phyloP scores from a whole-genome alignment of 2,797 vertebrate species.

The Cryptoblepharus egeriae region DNA sequence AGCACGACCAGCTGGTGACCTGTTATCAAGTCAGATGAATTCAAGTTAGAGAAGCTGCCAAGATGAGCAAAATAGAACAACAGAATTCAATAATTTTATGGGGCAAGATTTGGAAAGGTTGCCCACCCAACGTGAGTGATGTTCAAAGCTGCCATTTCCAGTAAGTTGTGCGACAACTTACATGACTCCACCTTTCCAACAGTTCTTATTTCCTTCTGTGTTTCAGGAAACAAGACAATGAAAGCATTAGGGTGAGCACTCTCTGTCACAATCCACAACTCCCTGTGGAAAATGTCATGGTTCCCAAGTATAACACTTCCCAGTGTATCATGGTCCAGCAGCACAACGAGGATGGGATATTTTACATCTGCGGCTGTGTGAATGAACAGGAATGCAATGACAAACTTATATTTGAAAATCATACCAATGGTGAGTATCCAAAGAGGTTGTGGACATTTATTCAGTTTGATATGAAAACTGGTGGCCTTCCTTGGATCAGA shows the following conservation, averaged over 20 bases:
- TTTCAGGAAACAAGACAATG: conserved; percentile 85
- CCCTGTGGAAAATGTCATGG: conserved; percentile 83
- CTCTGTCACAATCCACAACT: conserved; percentile 85
- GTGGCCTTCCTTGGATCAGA: background rate
- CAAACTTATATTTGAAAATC: conserved; percentile 87
- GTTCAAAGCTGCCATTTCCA: background rate
- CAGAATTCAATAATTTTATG: background rate
- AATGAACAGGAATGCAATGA: conserved; percentile 90
- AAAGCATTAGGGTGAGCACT: conserved; percentile 83
- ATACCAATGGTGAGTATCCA: conserved; percentile 78
- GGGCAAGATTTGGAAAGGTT: too few relatives aligned
- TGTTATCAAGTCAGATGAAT: background rate
- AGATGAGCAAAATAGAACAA: background rate
- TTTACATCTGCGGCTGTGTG: conserved; percentile 86
- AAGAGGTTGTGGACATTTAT: background rate
- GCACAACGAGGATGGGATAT: conserved; percentile 71
- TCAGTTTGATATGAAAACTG: rapidly evolving
- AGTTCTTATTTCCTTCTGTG: rapidly evolving
- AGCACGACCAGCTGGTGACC: background rate
- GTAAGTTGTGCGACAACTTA: background rate
- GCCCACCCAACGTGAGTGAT: background rate
- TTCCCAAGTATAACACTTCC: conserved; percentile 83
- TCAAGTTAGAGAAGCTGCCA: background rate
- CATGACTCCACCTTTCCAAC: background rate
- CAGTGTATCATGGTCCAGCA: conserved; percentile 85